A percentile compares a stretch with the other conserved stretches of the same genome.
Conservation (phyloP, 2,113 vertebrate species). For the Progne subis region DNA sequence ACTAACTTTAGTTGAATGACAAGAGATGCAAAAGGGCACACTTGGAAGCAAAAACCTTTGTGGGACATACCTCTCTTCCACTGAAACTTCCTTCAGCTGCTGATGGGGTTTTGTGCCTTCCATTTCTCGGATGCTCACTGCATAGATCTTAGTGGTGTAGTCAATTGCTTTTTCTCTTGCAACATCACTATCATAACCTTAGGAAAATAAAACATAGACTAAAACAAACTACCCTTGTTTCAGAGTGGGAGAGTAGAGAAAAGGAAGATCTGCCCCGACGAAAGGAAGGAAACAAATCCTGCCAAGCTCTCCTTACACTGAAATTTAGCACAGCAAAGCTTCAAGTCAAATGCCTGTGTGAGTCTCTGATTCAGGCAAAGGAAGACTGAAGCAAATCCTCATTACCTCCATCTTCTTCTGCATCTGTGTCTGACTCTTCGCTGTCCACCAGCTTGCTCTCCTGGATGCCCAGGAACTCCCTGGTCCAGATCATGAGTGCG, state of each 20-base stretch:
- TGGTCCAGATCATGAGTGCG: constrained; percentile 95
- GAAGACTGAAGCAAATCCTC: neutral
- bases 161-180: constrained; percentile 90
- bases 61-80: constrained; percentile 89
- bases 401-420: constrained; percentile 94
- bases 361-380: neutral
- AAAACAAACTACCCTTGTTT: neutral
- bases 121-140: constrained; percentile 92
- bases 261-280: neutral
- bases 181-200: constrained; percentile 98
- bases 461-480: constrained; percentile 85
- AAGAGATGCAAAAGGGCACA: neutral
- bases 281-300: neutral
- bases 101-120: constrained; percentile 92
- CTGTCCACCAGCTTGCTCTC: constrained; percentile 93
- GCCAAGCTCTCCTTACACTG: neutral
- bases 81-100: constrained; percentile 86
- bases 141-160: constrained; percentile 92
- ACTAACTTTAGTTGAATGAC: neutral
- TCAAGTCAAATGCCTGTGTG: accelerated
- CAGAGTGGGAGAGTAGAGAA: neutral
- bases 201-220: neutral
- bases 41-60: neutral
- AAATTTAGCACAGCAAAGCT: neutral
- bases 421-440: constrained; percentile 93